Evolutionary conservation across 2,888 invertebrate genomes (phyloP).

Genomic region (Oeneis ivallda): DNA sequence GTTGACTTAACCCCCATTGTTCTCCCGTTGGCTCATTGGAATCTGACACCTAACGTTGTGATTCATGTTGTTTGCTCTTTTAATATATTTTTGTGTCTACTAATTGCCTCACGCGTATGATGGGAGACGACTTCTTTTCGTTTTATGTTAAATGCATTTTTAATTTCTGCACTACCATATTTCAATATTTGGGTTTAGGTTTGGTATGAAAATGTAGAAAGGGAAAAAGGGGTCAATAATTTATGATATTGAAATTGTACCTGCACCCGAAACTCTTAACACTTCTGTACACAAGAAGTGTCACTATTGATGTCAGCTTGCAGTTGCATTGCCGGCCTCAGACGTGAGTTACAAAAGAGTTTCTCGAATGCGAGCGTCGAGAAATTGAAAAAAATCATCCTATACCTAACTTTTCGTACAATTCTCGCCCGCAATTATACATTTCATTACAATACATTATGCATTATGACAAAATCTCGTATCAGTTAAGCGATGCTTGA

Average conservation of each 20-base stretch:
- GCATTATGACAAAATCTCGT: no score
- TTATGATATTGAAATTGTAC: not conserved
- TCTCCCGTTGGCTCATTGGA: conserved; percentile 42
- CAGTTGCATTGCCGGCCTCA: no score
- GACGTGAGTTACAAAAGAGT: no score
- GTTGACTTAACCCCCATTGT: conserved; percentile 23
- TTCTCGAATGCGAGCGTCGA: no score
- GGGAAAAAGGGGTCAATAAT: not conserved
- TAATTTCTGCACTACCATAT: not conserved
- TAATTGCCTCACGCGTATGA: not conserved
- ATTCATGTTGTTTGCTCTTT: not conserved
- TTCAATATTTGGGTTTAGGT: not conserved
- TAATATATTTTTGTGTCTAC: not conserved
- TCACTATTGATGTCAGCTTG: no score
- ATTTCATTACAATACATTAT: no score
- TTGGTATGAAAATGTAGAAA: not conserved
- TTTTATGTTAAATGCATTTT: not conserved
- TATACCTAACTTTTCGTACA: no score
- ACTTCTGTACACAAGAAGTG: no score
- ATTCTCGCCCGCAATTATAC: no score
- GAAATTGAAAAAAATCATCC: no score
- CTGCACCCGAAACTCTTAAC: no score
- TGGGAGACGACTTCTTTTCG: not conserved
- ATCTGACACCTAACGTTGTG: conserved; percentile 16
- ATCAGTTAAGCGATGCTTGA: no score